Conservation (phyloP, 2,113 vertebrate species). For the Neoarius graeffei region DNA sequence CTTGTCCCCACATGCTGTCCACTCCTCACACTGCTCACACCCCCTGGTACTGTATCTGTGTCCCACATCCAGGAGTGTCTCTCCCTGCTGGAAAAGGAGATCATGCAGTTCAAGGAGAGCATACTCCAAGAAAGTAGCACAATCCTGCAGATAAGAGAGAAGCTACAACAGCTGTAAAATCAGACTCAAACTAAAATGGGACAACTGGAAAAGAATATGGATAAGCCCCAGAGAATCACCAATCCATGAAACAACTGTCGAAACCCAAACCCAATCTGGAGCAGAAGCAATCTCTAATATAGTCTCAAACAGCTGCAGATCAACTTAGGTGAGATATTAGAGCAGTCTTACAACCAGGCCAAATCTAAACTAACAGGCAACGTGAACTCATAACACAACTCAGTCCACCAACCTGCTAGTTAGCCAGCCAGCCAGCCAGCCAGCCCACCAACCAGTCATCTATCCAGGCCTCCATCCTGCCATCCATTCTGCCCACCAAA, state of each 20-base stretch:
- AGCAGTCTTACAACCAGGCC: background rate
- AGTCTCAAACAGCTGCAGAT: background rate
- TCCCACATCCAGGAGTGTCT: background rate
- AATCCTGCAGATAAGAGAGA: background rate
- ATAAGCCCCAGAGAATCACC: background rate
- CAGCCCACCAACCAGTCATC: too few relatives aligned
- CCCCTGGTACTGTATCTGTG: background rate
- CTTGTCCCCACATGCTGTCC: background rate
- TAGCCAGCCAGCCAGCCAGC: background rate
- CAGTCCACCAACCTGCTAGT: background rate
- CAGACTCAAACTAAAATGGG: background rate
- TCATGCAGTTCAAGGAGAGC: background rate
- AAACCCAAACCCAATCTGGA: background rate
- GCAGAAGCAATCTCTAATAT: background rate
- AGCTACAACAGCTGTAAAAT: background rate
- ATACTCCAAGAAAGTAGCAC: conserved; percentile 6
- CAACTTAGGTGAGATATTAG: background rate
- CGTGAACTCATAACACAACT: background rate
- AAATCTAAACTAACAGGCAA: background rate
- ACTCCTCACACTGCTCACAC: background rate
- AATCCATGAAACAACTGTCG: background rate
- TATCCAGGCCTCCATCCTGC: too few relatives aligned
- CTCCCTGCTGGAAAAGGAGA: background rate
- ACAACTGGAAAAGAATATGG: background rate
- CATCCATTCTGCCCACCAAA: background rate